Conservation (phyloP, 2,888 invertebrate genomes). For the Brachyptera putata region DNA sequence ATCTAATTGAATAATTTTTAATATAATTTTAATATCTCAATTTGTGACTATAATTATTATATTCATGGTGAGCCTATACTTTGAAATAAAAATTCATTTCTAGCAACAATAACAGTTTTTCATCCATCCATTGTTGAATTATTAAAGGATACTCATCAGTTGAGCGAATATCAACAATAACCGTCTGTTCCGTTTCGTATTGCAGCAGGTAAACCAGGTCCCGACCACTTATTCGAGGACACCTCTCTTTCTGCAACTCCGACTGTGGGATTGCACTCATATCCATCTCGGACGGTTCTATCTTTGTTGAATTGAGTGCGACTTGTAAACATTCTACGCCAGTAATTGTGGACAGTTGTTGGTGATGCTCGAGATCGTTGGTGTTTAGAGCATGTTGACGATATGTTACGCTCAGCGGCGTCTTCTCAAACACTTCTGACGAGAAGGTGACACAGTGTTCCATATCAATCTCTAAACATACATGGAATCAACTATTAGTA, state of each 20-base stretch:
- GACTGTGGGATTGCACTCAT: conserved; percentile 63
- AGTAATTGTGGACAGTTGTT: conserved; percentile 14
- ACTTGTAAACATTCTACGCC: background rate
- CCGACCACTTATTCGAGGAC: conserved; percentile 78
- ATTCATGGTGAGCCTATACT: no score
- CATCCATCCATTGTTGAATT: no score
- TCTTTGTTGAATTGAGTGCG: background rate
- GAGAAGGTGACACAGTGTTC: conserved; percentile 88
- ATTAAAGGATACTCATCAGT: conserved; percentile 57
- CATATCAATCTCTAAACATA: conserved; percentile 75
- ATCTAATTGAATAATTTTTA: no score
- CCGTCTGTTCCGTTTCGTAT: conserved; percentile 42
- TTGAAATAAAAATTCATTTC: no score
- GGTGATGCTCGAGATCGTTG: background rate
- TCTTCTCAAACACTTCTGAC: conserved; percentile 74
- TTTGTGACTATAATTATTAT: no score
- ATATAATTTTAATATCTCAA: no score
- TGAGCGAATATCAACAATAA: conserved; percentile 66
- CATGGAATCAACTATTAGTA: background rate
- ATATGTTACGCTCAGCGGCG: conserved; percentile 84
- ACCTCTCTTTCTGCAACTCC: conserved; percentile 67
- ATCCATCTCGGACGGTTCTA: conserved; percentile 46
- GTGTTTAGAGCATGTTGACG: conserved; percentile 63
- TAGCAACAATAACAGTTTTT: no score
- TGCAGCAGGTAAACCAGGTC: conserved; percentile 75